Evolutionary conservation across 30 jellyfish, hydroid and myxozoan species (phyloP), one percentile per base, ranked within the genome.

Genomic region (Hydractinia echinata): DNA sequence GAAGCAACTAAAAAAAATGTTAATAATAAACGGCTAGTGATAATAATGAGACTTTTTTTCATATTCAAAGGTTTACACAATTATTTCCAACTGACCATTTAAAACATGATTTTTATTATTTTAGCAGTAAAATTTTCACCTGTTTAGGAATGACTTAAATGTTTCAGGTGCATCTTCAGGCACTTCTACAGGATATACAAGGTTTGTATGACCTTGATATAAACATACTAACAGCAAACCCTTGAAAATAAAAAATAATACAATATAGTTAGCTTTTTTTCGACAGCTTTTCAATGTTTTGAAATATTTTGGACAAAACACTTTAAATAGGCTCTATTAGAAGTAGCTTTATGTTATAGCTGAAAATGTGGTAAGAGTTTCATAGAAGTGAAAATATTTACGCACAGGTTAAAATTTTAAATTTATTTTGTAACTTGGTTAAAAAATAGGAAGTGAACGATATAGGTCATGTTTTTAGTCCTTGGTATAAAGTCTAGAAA

Each of bases 151-250:
- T 53, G 93, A 92, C 56, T 73, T 91, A 18, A 84, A 66, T 18
- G 82, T 91, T n/a, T 73, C 94, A 10, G 89, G 94, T 5, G 87
- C 44, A 13, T 85, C 89, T 10, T 81, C 95, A 11, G 96, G 96
- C 13, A 87, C n/a, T 61, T 83, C 94, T 48, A 93, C 95, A 8
- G 99, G 96, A 84, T 77, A 83, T 6, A 85, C 90, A n/a, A 82
- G 77, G 4, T 82, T 81, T 48, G 70, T 61, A 66, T 81, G 81
- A 6, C 99, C 99, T 62, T 78, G 87, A 14, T 70, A 55, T 77
- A 93, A 73, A 7, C 96, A 87, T 62, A 87, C 80, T 5, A 87
- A 72, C 4, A 84, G 89, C 66, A 93, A 64, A 18, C 99, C 99
- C 99, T 93, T 30, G 44, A 30, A 30, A 30, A 30, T 30, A 30